Percentiles rank a stretch among this genome's conserved stretches.
Evolutionary conservation across 2,888 invertebrate species (phyloP).

Genomic region (Octodonta nipae): DNA sequence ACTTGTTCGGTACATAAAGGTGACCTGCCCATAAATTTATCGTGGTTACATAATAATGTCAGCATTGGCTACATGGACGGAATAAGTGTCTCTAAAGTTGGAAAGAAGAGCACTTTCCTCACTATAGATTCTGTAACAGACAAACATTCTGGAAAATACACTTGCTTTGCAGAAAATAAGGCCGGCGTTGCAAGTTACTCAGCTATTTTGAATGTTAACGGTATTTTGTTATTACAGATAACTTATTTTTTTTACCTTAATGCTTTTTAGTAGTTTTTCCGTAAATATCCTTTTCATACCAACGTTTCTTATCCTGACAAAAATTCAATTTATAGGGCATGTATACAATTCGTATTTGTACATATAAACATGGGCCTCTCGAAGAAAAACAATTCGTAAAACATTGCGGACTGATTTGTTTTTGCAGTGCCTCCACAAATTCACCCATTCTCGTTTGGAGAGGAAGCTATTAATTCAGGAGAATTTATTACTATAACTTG

Average conservation of each 20-base stretch:
- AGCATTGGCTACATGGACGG: slow-evolving; percentile 32
- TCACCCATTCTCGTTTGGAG: slow-evolving; percentile 52
- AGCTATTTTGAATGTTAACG: slow-evolving; percentile 51
- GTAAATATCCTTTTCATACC: too few species aligned
- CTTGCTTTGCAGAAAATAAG: slow-evolving; percentile 53
- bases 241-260: slow-evolving; percentile 4
- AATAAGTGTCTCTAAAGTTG: slow-evolving; percentile 33
- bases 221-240: slow-evolving; percentile 34
- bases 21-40: slow-evolving; percentile 52
- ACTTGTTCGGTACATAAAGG: slow-evolving; percentile 60
- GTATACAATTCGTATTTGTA: too few species aligned
- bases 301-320: too few species aligned
- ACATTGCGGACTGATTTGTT: too few species aligned
- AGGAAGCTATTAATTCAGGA: slow-evolving; percentile 57
- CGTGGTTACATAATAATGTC: slow-evolving; percentile 45
- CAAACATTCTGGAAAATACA: slow-evolving; percentile 56
- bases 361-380: too few species aligned
- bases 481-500: slow-evolving; percentile 53
- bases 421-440: slow-evolving; percentile 52
- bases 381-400: too few species aligned
- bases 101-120: slow-evolving; percentile 47
- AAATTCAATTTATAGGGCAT: too few species aligned
- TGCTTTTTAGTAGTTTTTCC: too few species aligned
- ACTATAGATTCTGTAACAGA: slow-evolving; percentile 49
- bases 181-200: slow-evolving; percentile 52